Percentiles rank a stretch among this genome's conserved stretches.
phyloP scores from a whole-genome alignment of 2,888 invertebrate species.

The Willowsia nigromaculata region DNA sequence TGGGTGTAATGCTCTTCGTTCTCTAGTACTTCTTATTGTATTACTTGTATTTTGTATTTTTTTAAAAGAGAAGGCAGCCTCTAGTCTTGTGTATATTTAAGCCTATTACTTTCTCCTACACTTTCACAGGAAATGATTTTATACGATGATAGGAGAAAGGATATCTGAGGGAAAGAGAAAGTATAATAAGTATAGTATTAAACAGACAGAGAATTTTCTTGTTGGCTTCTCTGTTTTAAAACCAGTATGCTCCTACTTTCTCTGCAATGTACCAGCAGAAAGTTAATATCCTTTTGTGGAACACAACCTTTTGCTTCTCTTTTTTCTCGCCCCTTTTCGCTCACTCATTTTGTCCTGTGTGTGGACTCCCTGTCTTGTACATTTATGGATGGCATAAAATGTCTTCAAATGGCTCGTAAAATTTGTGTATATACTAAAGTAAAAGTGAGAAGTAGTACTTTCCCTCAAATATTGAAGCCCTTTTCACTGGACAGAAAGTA shows the following conservation, averaged over 20 bases:
- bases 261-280: too few species aligned
- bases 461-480: too few species aligned
- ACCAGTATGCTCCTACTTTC: too few species aligned
- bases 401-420: slow-evolving; percentile 69
- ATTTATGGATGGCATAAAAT: slow-evolving; percentile 49
- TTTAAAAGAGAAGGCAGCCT: not conserved
- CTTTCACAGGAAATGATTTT: slow-evolving; percentile 11
- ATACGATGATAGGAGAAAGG: not conserved
- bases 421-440: slow-evolving; percentile 27
- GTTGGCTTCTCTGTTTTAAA: too few species aligned
- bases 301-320: too few species aligned
- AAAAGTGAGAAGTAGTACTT: slow-evolving; percentile 31
- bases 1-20: not conserved
- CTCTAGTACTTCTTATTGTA: slow-evolving; percentile 3
- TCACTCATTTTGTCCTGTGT: not conserved
- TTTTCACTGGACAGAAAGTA: too few species aligned
- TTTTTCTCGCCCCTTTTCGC: not conserved
- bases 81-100: not conserved
- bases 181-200: not conserved
- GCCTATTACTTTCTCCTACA: not conserved
- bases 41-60: slow-evolving; percentile 5
- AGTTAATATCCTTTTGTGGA: too few species aligned
- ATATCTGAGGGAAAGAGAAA: not conserved
- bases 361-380: slow-evolving; percentile 1
- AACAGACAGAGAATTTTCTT: too few species aligned